These are phyloP conservation scores for Apodemia mormo DNA, from an alignment of 2,888 invertebrate species.

Conservation along the genomic window DNA sequence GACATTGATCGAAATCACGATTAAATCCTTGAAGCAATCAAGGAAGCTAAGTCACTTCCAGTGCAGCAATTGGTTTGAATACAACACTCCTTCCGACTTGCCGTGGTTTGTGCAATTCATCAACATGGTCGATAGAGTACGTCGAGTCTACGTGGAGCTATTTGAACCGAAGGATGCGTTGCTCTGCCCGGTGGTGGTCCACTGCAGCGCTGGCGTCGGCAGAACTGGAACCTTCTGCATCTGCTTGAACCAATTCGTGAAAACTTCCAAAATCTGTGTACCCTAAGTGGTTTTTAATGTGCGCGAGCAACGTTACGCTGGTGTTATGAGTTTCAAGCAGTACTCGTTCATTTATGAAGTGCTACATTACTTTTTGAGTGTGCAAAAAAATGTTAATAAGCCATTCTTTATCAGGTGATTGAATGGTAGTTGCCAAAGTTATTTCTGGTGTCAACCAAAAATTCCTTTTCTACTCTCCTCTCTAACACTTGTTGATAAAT, in stretches of 20 bases:
- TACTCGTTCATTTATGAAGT: constrained; percentile 6
- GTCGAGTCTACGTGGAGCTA: constrained; percentile 14
- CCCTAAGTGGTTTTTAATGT: constrained; percentile 11
- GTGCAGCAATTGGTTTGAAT: constrained; percentile 12
- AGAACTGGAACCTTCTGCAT: constrained; percentile 16
- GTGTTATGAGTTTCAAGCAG: constrained; percentile 4
- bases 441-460: constrained; percentile 6
- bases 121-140: background rate
- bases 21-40: background rate
- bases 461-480: constrained; percentile 2
- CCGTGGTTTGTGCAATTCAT: background rate
- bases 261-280: constrained; percentile 2
- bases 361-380: no score
- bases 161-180: constrained; percentile 10
- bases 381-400: no score
- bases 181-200: constrained; percentile 7
- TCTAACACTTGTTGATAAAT: no score
- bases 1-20: background rate
- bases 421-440: constrained; percentile 8
- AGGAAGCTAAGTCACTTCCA: constrained; percentile 14
- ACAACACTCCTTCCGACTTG: constrained; percentile 8
- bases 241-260: constrained; percentile 16
- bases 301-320: no score
- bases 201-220: constrained; percentile 10
- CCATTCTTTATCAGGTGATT: no score